Evolutionary conservation across 2,888 invertebrate species (phyloP), one percentile per base, ranked within the genome.

Genomic region (Cataglyphis albicans): DNA sequence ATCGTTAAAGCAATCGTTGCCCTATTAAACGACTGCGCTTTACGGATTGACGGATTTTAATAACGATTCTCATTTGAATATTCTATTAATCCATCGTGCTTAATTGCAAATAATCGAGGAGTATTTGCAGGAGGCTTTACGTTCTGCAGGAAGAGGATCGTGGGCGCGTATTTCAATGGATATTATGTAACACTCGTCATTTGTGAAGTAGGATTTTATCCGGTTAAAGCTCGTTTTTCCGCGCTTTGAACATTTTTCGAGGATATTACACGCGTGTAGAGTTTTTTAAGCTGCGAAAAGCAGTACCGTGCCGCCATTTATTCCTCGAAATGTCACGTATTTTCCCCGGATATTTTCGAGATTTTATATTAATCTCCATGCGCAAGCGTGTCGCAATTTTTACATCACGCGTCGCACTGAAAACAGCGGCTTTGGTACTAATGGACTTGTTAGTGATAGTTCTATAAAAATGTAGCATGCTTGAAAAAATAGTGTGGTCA

Each of bases 1-100:
- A 10, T 70, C 32, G 32, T 78, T 57, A 70, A 70, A 70, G 29
- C 55, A 25, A 78, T 68, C 21, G 57, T 78, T 59, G 41, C 44
- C 29, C 55, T 70, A 70, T 78, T 78, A 78, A 78, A 21, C 68
- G 55, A 41, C 55, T 78, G 32, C 57, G 4, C 59, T 78, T 78
- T 78, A 78, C n/a, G n/a, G n/a, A 70, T 78, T 70, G 70, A 70
- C 41, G 32, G 57, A 70, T 44, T 78, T 78, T 78, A 70, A 78
- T 70, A 78, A 70, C 32, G 70, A 59, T 41, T 78, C 41, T 78
- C 10, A 57, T 68, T 68, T 48, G 57, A 0, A 78, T 78, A 70
- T 78, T 65, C 59, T 32, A 78, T 44, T 57, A 64, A 78, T 57
- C 15, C 41, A 12, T 21, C 35, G 32, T 35, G 48, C 48, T 18